Percentiles rank a stretch among this genome's conserved stretches.
Evolutionary conservation across 37 sponge, comb jelly and placozoan species (phyloP).

Genomic region (Ianthella basta): DNA sequence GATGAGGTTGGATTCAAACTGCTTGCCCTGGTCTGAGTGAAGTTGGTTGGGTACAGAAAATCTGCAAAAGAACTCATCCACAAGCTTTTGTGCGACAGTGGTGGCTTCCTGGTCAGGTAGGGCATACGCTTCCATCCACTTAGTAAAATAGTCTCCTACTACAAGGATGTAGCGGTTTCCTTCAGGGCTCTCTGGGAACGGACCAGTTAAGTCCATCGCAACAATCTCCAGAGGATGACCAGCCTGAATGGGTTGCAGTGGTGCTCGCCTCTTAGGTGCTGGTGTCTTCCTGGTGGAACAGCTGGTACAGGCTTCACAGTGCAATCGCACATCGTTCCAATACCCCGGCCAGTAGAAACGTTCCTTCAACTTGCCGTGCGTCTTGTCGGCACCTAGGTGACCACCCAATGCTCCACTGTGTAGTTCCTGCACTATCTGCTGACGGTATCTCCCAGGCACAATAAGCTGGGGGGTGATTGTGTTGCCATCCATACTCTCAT

Average conservation of each 20-base stretch:
- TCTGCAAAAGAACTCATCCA: conserved; percentile 46
- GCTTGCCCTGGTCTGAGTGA: conserved; percentile 52
- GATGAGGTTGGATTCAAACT: conserved; percentile 58
- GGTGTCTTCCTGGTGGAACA: conserved; percentile 11
- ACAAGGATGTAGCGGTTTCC: conserved; percentile 58
- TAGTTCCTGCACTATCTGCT: background rate
- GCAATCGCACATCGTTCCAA: background rate
- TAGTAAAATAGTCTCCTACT: conserved; percentile 55
- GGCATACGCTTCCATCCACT: conserved; percentile 60
- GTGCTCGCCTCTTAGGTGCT: background rate
- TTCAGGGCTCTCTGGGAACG: conserved; percentile 38
- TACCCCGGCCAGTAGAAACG: conserved; percentile 35
- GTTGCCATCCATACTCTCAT: no score
- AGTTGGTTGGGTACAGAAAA: conserved; percentile 61
- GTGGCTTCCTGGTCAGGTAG: conserved; percentile 59
- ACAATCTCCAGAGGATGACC: conserved; percentile 33
- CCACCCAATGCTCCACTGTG: conserved; percentile 2
- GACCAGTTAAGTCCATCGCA: conserved; percentile 29
- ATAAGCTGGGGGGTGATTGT: background rate
- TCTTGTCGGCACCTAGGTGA: conserved; percentile 33
- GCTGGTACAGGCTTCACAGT: background rate
- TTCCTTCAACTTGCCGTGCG: conserved; percentile 1
- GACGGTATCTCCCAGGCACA: background rate
- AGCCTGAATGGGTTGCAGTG: background rate
- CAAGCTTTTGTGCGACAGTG: conserved; percentile 51